Evolutionary conservation across 1,140 invertebrate species (phyloP).

Genomic region (Drosophila nannoptera): DNA sequence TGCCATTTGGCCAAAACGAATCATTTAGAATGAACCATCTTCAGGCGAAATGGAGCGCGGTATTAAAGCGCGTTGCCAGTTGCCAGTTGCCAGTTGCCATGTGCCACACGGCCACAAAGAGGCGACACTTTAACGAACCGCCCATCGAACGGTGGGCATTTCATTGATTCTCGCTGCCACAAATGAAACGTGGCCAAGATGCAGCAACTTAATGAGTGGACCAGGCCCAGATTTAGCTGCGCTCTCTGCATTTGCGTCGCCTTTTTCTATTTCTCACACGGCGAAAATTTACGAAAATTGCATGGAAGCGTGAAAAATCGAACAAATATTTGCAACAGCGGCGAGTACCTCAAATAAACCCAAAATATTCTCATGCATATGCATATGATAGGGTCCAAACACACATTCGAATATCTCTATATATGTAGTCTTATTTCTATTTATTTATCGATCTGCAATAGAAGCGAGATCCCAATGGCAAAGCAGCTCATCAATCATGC

Average conservation of each 20-base stretch:
- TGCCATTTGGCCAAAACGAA: conserved; percentile 75
- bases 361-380: not conserved
- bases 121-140: conserved; percentile 29
- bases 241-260: not conserved
- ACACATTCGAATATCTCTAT: not conserved
- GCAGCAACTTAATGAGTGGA: conserved; percentile 60
- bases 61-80: conserved; percentile 34
- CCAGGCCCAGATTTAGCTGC: conserved; percentile 13
- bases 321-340: conserved; percentile 58
- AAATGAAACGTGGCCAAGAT: conserved; percentile 70
- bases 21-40: conserved; percentile 78
- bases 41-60: conserved; percentile 72
- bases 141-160: conserved; percentile 7
- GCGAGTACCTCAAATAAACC: conserved; percentile 16
- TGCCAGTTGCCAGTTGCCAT: conserved; percentile 3
- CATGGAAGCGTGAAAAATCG: conserved; percentile 76
- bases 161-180: conserved; percentile 37
- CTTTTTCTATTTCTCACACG: conserved; percentile 5
- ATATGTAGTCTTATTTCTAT: conserved; percentile 2
- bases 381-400: not conserved
- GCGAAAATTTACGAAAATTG: conserved; percentile 62
- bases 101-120: conserved; percentile 34
- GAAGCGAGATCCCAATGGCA: conserved; percentile 24
- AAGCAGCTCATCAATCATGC: conserved; percentile 66
- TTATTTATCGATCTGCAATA: conserved; percentile 60